phyloP scores from a whole-genome alignment of 1,140 invertebrate genomes.

The Pogonomyrmex californicus region DNA sequence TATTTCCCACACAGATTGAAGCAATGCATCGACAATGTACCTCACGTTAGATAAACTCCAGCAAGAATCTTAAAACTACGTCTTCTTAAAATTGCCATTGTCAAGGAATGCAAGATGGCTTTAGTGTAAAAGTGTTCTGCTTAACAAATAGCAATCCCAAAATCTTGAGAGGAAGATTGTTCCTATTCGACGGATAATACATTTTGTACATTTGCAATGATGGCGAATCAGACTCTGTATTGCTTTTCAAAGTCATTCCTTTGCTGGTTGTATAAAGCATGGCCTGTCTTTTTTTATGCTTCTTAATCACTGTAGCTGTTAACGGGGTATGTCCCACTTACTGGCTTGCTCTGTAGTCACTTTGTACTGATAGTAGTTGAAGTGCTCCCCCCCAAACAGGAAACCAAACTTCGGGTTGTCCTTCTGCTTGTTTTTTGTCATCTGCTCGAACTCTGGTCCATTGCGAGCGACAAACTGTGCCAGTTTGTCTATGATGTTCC shows the following conservation, averaged over 20 bases:
- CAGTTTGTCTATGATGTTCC: constrained; percentile 99
- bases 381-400: constrained; percentile 98
- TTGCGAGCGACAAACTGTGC: constrained; percentile 99
- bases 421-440: constrained; percentile 99
- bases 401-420: constrained; percentile 99
- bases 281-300: constrained; percentile 67
- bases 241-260: constrained; percentile 77
- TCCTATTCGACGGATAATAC: constrained; percentile 73
- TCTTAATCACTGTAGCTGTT: constrained; percentile 81
- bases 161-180: constrained; percentile 76
- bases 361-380: constrained; percentile 98
- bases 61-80: constrained; percentile 78
- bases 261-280: constrained; percentile 75
- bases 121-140: constrained; percentile 76
- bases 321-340: constrained; percentile 88
- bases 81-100: constrained; percentile 76
- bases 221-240: constrained; percentile 74
- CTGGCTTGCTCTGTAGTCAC: constrained; percentile 96
- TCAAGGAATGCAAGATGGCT: constrained; percentile 71
- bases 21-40: constrained; percentile 70
- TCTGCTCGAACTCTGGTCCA: constrained; percentile 99
- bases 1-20: constrained; percentile 72
- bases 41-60: constrained; percentile 74
- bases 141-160: constrained; percentile 78
- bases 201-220: constrained; percentile 74